A percentile compares a stretch with the other conserved stretches of the same genome.
Evolutionary conservation across 1,140 invertebrate genomes (phyloP).

Genomic region (Macrobrachium nipponense): DNA sequence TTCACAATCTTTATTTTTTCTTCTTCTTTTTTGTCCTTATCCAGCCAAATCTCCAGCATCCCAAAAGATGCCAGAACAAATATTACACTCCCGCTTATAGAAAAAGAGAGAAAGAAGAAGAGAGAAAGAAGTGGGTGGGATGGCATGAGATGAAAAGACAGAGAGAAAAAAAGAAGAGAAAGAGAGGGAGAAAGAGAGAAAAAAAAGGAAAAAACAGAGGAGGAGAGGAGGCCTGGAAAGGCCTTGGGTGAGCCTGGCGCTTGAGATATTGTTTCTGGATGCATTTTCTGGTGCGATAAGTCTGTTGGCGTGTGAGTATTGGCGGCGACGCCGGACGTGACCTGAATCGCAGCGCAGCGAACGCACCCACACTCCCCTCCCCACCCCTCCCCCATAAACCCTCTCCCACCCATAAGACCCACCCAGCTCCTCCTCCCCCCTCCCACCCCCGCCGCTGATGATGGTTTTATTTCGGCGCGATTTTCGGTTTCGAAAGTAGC

Average conservation of each 20-base stretch:
- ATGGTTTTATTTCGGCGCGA: too few species aligned
- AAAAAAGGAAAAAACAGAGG: too few species aligned
- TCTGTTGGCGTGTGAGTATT: constrained; percentile 27
- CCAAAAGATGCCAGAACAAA: too few species aligned
- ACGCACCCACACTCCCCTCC: not conserved
- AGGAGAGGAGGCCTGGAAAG: not conserved
- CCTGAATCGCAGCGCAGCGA: not conserved
- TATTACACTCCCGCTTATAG: too few species aligned
- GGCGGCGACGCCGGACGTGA: constrained; percentile 2
- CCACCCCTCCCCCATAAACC: not conserved
- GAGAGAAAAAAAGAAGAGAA: not conserved
- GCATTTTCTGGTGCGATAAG: constrained; percentile 14
- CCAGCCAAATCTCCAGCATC: too few species aligned
- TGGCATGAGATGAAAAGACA: not conserved
- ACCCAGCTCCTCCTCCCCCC: not conserved
- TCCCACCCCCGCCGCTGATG: too few species aligned
- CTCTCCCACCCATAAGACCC: not conserved
- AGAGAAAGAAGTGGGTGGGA: not conserved
- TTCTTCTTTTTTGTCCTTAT: too few species aligned
- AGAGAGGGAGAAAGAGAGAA: not conserved
- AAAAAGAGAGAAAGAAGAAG: not conserved
- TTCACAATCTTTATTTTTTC: too few species aligned
- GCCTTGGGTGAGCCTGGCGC: not conserved
- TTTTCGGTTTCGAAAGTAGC: too few species aligned
- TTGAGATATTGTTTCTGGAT: constrained; percentile 20